Conservation (phyloP, 2,797 vertebrate genomes). For the Hybognathus amarus region DNA sequence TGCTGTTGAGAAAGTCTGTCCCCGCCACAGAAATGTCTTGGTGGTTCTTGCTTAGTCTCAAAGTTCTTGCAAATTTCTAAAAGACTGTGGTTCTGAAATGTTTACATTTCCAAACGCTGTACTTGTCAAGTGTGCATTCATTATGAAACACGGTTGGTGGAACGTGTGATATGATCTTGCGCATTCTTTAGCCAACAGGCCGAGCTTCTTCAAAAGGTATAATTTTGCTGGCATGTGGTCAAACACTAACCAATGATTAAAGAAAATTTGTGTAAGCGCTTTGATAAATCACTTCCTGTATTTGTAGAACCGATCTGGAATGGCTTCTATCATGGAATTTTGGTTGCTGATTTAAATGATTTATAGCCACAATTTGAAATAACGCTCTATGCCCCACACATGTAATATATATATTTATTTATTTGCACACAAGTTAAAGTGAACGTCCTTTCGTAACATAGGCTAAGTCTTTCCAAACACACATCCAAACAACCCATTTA, state of each 20-base stretch:
- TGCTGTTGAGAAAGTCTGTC: slow-evolving; percentile 46
- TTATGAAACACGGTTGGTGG: neutral
- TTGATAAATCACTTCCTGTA: slow-evolving; percentile 39
- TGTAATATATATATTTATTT: neutral
- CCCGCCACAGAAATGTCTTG: neutral
- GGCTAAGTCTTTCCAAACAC: neutral
- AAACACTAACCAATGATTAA: slow-evolving; percentile 35
- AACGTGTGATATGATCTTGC: neutral
- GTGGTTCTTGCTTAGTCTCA: neutral
- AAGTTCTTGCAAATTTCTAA: slow-evolving; percentile 23
- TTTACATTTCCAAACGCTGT: neutral
- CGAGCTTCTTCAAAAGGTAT: slow-evolving; percentile 28
- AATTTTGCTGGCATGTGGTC: slow-evolving; percentile 28
- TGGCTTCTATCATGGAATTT: slow-evolving; percentile 19
- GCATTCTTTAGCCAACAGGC: slow-evolving; percentile 11
- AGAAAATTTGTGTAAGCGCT: slow-evolving; percentile 33
- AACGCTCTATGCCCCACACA: neutral
- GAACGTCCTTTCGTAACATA: slow-evolving; percentile 46
- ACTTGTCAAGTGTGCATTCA: slow-evolving; percentile 9
- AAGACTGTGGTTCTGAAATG: slow-evolving; percentile 16
- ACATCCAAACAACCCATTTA: slow-evolving; percentile 6
- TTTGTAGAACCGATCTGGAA: slow-evolving; percentile 25
- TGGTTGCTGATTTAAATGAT: slow-evolving; percentile 12
- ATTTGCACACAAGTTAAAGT: neutral
- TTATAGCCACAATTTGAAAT: slow-evolving; percentile 11